Evolutionary conservation across 1,140 invertebrate species (phyloP).

Genomic region (Macrotrachela quadricornifera): DNA sequence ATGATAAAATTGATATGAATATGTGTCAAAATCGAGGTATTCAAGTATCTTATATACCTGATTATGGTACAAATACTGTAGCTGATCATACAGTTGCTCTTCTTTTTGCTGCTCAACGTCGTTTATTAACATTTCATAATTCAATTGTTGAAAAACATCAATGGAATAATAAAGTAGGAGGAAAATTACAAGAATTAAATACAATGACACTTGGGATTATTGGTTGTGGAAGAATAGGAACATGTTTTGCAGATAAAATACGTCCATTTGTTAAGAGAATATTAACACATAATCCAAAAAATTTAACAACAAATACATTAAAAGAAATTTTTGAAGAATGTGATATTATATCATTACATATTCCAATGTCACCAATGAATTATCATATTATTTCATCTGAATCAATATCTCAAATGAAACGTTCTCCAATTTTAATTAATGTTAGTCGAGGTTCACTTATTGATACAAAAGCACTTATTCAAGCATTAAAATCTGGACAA

Average conservation of each 20-base stretch:
- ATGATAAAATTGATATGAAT: constrained; percentile 1
- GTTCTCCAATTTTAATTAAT: not conserved
- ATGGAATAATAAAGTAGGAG: not conserved
- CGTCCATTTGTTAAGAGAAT: not conserved
- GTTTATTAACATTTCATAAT: not conserved
- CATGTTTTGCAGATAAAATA: not conserved
- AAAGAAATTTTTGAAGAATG: not conserved
- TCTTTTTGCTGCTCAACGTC: not conserved
- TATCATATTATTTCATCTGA: not conserved
- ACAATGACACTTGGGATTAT: not conserved
- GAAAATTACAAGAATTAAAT: not conserved
- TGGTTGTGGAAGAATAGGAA: constrained; percentile 1
- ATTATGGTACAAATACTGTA: not conserved
- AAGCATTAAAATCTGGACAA: constrained; percentile 1
- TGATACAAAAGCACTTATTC: not conserved
- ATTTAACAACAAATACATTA: not conserved
- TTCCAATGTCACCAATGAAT: not conserved
- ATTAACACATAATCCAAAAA: not conserved
- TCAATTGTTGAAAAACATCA: not conserved
- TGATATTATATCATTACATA: not conserved
- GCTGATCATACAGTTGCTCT: constrained; percentile 3
- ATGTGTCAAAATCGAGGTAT: not conserved
- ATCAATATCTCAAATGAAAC: constrained; percentile 1
- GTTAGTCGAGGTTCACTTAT: constrained; percentile 1
- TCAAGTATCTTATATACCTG: not conserved